phyloP scores from a whole-genome alignment of 1,140 invertebrate genomes.

The Ceratina australensis region DNA sequence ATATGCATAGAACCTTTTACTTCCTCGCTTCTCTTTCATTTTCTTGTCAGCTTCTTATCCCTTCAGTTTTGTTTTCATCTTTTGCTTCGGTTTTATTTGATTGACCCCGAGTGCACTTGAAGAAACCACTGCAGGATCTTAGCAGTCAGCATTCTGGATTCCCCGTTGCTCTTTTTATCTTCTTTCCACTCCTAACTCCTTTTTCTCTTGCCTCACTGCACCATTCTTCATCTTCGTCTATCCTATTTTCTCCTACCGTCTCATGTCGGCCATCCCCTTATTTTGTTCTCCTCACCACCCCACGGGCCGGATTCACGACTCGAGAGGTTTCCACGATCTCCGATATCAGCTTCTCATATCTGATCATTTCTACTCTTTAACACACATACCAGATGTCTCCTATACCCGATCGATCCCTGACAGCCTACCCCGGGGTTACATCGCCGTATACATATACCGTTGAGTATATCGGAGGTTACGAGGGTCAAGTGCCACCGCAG shows the following conservation, averaged over 20 bases:
- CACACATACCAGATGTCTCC: constrained; percentile 2
- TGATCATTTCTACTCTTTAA: constrained; percentile 38
- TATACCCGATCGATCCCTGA: neutral
- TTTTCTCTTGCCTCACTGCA: neutral
- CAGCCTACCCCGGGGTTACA: neutral
- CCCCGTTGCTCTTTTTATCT: constrained; percentile 8
- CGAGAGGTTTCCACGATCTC: constrained; percentile 25
- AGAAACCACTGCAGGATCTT: constrained; percentile 31
- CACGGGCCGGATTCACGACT: neutral
- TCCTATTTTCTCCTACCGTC: neutral
- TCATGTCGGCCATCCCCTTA: neutral
- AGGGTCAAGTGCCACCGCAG: constrained; percentile 25
- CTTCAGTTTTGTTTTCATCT: neutral
- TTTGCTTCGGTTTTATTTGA: constrained; percentile 49
- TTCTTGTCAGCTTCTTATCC: constrained; percentile 17
- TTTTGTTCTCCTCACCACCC: neutral
- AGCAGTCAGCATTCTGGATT: constrained; percentile 55
- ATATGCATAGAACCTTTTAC: too few relatives aligned
- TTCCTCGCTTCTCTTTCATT: too few relatives aligned
- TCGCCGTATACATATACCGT: constrained; percentile 18
- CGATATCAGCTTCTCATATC: constrained; percentile 33
- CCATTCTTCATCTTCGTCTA: neutral
- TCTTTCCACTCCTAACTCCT: neutral
- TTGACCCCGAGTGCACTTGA: constrained; percentile 38
- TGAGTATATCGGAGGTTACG: neutral